Conservation (phyloP, 2,888 invertebrate species). For the Eucriotettix oculatus region DNA sequence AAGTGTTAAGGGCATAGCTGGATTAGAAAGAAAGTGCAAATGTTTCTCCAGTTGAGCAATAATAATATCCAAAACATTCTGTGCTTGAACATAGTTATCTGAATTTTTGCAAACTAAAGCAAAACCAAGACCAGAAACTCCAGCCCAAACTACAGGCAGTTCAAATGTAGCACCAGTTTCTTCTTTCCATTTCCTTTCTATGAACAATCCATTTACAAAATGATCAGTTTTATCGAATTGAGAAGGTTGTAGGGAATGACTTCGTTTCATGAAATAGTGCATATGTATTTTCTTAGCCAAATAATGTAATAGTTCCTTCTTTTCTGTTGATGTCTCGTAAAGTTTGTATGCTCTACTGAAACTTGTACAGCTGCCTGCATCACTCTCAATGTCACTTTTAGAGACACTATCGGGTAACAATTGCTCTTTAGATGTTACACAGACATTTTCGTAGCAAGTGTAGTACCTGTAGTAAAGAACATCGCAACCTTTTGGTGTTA, state of each 20-base stretch:
- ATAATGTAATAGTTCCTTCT: conserved; percentile 7
- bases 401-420: neutral
- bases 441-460: conserved; percentile 2
- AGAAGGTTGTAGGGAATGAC: conserved; percentile 5
- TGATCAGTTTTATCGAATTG: conserved; percentile 1
- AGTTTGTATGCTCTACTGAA: neutral
- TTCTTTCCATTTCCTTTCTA: conserved; percentile 9
- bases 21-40: conserved; percentile 10
- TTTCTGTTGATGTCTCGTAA: conserved; percentile 9
- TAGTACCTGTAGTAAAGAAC: conserved; percentile 10
- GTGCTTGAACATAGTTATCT: conserved; percentile 8
- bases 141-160: conserved; percentile 9
- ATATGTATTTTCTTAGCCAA: conserved; percentile 8
- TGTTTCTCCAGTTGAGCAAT: conserved; percentile 8
- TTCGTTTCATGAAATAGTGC: conserved; percentile 9
- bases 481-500: conserved; percentile 4
- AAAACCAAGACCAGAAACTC: conserved; percentile 7
- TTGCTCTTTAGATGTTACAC: neutral
- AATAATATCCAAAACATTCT: conserved; percentile 10
- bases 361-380: neutral
- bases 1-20: conserved; percentile 6
- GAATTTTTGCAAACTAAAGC: conserved; percentile 5
- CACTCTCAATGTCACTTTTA: neutral
- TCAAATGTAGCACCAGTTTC: neutral
- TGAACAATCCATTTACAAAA: conserved; percentile 7